Conservation (phyloP, 2,888 invertebrate species). For the Temnothorax unifasciatus region DNA sequence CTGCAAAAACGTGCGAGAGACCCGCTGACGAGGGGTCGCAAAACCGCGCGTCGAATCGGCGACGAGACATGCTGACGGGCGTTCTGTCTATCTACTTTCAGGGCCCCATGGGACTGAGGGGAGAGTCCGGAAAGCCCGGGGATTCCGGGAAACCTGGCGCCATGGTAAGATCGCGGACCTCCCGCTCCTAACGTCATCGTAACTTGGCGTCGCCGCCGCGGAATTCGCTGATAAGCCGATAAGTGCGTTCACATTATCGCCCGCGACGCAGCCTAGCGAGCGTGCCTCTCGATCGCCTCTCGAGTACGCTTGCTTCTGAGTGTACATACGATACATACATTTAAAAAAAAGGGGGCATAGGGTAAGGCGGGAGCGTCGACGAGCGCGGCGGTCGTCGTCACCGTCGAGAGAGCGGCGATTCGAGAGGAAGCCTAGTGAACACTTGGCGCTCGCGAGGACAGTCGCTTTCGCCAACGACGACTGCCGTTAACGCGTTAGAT, state of each 20-base stretch:
- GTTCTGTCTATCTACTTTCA: slow-evolving; percentile 83
- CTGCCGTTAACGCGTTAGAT: slow-evolving; percentile 20
- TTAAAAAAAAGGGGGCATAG: background rate
- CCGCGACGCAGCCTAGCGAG: slow-evolving; percentile 46
- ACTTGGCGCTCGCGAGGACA: slow-evolving; percentile 33
- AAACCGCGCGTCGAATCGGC: slow-evolving; percentile 6
- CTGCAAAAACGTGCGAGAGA: slow-evolving; percentile 6
- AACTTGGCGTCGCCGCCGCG: slow-evolving; percentile 79
- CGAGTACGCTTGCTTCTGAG: slow-evolving; percentile 44
- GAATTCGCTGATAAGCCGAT: slow-evolving; percentile 76
- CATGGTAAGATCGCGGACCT: slow-evolving; percentile 90
- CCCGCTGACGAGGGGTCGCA: slow-evolving; percentile 10
- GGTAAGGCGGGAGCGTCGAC: slow-evolving; percentile 8
- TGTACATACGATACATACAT: slow-evolving; percentile 51
- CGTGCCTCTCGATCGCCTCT: slow-evolving; percentile 62
- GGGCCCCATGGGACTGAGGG: slow-evolving; percentile 94
- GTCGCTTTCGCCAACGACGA: slow-evolving; percentile 14
- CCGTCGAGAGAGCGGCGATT: slow-evolving; percentile 45
- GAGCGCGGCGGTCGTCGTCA: slow-evolving; percentile 12
- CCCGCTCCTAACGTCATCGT: slow-evolving; percentile 84
- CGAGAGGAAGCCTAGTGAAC: slow-evolving; percentile 52
- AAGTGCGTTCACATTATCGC: slow-evolving; percentile 65
- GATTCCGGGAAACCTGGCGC: slow-evolving; percentile 92
- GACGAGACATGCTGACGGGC: slow-evolving; percentile 47
- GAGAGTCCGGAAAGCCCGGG: slow-evolving; percentile 91